A percentile compares a stretch with the other conserved stretches of the same genome.
phyloP scores from a whole-genome alignment of 2,888 invertebrate genomes.

The Stenodema calcarata region DNA sequence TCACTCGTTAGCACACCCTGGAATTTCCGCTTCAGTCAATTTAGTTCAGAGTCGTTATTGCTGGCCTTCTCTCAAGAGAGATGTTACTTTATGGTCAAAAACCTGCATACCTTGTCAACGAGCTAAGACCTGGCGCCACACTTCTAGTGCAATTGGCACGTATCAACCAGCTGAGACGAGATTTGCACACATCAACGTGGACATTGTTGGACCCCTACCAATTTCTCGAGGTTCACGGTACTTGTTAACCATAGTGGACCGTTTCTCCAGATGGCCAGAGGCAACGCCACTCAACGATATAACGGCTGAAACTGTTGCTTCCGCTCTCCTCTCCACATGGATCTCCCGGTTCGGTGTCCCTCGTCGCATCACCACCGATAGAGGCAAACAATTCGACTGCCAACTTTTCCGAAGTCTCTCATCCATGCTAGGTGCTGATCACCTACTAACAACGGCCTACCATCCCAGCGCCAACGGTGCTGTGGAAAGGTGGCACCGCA shows the following conservation, averaged over 20 bases:
- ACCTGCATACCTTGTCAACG: slow-evolving; percentile 17
- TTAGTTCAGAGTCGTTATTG: background rate
- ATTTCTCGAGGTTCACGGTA: slow-evolving; percentile 56
- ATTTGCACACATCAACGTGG: background rate
- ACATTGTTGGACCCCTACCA: slow-evolving; percentile 7
- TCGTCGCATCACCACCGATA: background rate
- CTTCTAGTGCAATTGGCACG: background rate
- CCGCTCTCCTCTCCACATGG: background rate
- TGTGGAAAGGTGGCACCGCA: slow-evolving; percentile 60
- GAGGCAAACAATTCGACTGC: background rate
- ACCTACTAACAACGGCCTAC: background rate
- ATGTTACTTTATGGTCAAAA: background rate
- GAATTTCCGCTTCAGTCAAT: background rate
- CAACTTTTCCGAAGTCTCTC: background rate
- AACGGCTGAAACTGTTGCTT: slow-evolving; percentile 60
- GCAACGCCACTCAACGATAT: slow-evolving; percentile 60
- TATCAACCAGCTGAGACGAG: background rate
- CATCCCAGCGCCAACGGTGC: background rate
- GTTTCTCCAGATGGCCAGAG: slow-evolving; percentile 61
- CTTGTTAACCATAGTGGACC: slow-evolving; percentile 60
- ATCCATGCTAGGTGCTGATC: background rate
- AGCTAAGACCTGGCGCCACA: background rate
- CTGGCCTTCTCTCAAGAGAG: slow-evolving; percentile 16
- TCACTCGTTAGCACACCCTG: slow-evolving; percentile 18
- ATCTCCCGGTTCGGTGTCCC: background rate